Conservation (phyloP, 37 sponge, comb jelly and placozoan genomes). For the Axinella damicornis region DNA sequence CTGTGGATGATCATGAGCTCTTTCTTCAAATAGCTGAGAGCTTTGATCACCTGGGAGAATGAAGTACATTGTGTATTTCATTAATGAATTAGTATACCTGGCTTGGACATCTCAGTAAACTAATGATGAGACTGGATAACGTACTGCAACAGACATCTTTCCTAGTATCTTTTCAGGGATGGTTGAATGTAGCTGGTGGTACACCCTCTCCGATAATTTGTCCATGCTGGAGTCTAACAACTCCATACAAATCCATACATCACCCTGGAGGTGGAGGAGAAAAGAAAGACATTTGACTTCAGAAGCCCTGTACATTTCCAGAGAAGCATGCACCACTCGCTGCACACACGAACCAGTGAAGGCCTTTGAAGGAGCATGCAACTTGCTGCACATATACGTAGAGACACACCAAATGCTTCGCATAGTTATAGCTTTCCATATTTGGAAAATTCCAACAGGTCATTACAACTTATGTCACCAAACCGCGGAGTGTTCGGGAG, state of each 20-base stretch:
- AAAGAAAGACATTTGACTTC: too few relatives aligned
- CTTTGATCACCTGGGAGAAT: conserved; percentile 73
- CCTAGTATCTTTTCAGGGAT: conserved; percentile 93
- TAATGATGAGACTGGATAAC: conserved; percentile 20
- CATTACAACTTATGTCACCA: too few relatives aligned
- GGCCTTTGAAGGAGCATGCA: too few relatives aligned
- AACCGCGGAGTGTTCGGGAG: too few relatives aligned
- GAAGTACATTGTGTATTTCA: neutral
- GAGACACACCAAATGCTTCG: too few relatives aligned
- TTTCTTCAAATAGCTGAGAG: conserved; percentile 75
- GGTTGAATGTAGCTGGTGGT: conserved; percentile 55
- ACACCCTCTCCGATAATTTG: conserved; percentile 84
- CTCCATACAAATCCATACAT: conserved; percentile 99
- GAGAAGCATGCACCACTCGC: too few relatives aligned
- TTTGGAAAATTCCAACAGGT: too few relatives aligned
- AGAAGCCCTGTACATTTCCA: too few relatives aligned
- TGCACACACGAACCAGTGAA: too few relatives aligned
- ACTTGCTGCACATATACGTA: too few relatives aligned
- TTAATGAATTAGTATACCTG: too few relatives aligned
- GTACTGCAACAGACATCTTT: conserved; percentile 80
- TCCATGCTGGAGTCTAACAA: conserved; percentile 93
- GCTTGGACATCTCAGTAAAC: neutral
- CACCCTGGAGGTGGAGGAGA: conserved; percentile 53
- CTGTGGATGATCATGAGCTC: conserved; percentile 86
- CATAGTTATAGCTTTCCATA: too few relatives aligned